These are phyloP conservation scores for Zootoca vivipara DNA, from an alignment of 2,113 vertebrate species.

Conservation along the genomic window DNA sequence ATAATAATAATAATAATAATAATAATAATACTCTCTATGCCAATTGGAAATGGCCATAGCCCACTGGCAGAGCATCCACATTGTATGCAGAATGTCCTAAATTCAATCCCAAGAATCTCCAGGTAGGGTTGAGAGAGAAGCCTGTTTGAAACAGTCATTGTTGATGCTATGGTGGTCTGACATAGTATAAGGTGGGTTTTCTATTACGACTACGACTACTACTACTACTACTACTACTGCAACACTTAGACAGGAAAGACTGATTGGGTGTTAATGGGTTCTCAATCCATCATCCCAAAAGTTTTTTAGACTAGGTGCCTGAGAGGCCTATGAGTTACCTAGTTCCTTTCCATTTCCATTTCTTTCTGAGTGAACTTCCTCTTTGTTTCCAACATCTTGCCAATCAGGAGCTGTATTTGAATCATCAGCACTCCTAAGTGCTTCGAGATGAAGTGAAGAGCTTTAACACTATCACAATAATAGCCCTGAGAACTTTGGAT, in stretches of 20 bases:
- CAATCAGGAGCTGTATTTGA: background rate
- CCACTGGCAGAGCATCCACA: too few relatives aligned
- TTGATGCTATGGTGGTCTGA: too few relatives aligned
- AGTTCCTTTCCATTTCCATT: background rate
- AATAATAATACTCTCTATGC: too few relatives aligned
- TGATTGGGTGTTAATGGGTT: background rate
- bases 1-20: too few relatives aligned
- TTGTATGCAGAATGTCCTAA: too few relatives aligned
- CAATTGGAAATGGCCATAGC: too few relatives aligned
- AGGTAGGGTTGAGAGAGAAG: too few relatives aligned
- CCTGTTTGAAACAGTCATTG: too few relatives aligned
- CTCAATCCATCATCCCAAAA: background rate
- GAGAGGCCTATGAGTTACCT: background rate
- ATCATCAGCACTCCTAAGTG: background rate
- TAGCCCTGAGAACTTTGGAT: background rate
- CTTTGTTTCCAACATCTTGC: background rate
- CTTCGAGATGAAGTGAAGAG: background rate
- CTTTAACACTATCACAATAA: constrained; percentile 8
- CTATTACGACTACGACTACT: too few relatives aligned
- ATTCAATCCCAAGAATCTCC: too few relatives aligned
- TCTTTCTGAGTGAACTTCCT: background rate
- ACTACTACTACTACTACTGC: too few relatives aligned
- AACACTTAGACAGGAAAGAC: background rate
- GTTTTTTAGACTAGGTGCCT: background rate
- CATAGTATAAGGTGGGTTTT: too few relatives aligned